These are phyloP conservation scores for Phylloscopus trochilus DNA, from an alignment of 2,113 vertebrate genomes.

Conservation along the genomic window DNA sequence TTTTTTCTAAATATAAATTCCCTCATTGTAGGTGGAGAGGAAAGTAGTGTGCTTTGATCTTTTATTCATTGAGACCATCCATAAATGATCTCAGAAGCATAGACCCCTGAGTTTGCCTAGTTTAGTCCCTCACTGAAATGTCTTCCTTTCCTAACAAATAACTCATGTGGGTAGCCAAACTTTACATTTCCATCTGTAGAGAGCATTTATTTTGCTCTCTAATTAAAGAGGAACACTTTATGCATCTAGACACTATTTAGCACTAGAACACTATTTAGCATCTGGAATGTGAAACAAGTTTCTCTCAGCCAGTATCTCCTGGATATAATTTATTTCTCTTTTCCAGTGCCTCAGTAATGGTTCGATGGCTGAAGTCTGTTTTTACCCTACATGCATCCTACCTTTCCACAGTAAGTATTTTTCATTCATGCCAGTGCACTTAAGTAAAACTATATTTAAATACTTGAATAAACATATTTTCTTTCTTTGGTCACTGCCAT, in stretches of 20 bases:
- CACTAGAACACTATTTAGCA: neutral
- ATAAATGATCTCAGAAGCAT: neutral
- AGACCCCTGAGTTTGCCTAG: neutral
- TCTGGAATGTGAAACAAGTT: neutral
- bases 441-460: neutral
- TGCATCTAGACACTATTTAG: no score
- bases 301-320: neutral
- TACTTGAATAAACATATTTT: neutral
- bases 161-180: neutral
- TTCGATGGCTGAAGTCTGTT: constrained; percentile 92
- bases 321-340: neutral
- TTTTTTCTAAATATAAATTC: neutral
- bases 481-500: neutral
- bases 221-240: neutral
- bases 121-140: neutral
- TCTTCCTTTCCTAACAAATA: neutral
- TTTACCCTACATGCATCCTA: constrained; percentile 92
- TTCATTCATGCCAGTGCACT: neutral
- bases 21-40: neutral
- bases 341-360: constrained; percentile 87
- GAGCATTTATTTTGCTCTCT: neutral
- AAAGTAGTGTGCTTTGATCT: neutral
- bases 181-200: neutral
- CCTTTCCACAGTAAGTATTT: constrained; percentile 88
- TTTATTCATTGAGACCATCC: neutral